A percentile compares a stretch with the other conserved stretches of the same genome.
phyloP scores from a whole-genome alignment of 1,140 invertebrate genomes.

The Dendrolimus punctatus region DNA sequence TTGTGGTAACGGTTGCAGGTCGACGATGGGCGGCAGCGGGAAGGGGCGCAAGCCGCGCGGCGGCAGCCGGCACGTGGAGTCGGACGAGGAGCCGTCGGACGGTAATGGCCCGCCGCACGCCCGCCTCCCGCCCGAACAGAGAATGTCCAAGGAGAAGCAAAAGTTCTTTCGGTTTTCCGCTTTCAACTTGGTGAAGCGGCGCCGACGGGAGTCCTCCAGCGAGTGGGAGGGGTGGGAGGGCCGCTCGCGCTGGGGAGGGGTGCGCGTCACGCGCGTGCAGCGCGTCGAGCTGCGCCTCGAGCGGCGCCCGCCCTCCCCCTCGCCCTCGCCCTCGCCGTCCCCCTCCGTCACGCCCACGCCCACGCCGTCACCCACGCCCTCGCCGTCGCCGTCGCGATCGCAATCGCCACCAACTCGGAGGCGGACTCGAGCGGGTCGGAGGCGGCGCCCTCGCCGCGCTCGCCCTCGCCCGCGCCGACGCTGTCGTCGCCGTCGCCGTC shows the following conservation, averaged over 20 bases:
- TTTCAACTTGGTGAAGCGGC: conserved; percentile 74
- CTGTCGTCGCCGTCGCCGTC: conserved; percentile 25
- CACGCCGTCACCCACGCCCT: conserved; percentile 73
- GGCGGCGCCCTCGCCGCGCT: conserved; percentile 74
- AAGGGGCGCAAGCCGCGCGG: conserved; percentile 46
- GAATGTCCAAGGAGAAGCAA: conserved; percentile 89
- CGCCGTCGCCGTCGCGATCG: conserved; percentile 65
- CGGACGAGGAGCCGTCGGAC: conserved; percentile 64
- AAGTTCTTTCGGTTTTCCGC: conserved; percentile 87
- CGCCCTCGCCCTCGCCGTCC: conserved; percentile 52
- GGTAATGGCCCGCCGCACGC: conserved; percentile 64
- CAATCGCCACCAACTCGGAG: conserved; percentile 63
- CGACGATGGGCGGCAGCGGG: conserved; percentile 42
- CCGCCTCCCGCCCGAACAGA: conserved; percentile 76
- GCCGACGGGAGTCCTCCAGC: conserved; percentile 39
- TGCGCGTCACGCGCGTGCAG: conserved; percentile 44
- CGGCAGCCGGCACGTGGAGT: conserved; percentile 39
- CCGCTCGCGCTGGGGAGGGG: conserved; percentile 33
- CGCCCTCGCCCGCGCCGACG: conserved; percentile 14
- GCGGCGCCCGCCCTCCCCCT: conserved; percentile 15
- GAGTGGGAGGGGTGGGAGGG: conserved; percentile 47
- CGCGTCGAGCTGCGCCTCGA: conserved; percentile 39
- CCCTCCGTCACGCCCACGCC: conserved; percentile 22
- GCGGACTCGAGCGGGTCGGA: not conserved
- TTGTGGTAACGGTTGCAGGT: conserved; percentile 22